Base-by-base conservation (phyloP, 2,113 vertebrate genomes). In the Daubentonia madagascariensis region DNA sequence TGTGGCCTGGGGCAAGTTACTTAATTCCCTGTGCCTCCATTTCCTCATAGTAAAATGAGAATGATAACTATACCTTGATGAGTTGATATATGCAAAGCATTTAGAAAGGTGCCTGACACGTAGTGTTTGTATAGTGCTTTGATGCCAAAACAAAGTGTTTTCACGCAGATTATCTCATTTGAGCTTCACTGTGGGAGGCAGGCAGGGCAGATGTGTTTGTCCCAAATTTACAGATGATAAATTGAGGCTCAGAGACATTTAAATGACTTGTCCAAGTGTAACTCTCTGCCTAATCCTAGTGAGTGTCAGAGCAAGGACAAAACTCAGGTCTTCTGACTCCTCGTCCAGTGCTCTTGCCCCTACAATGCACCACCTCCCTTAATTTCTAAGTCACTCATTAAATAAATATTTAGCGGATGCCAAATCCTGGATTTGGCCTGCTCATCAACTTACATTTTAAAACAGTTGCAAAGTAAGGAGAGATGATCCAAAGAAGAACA, bases 391-490 rank as follows among this genome's bases (percentile, higher is more conserved):
- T 76, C 73, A 73, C 43, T 95, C 91, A 70, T 96, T 86, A 96
- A 88, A 81, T 57, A 90, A 90, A 61, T 75, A 50, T 52, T 78
- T 89, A 83, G 25, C 28, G 3, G 25, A 80, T 50, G 22, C 22
- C 54, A 95, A 67, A 48, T n/a, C 65, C 54, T 73, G 59, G 35
- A 83, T 93, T 68, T 89, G 72, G 78, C 50, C 43, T 11, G 0
- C 20, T 89, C 57, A 79, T 93, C 48, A 86, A 43, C 20, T 92
- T 97, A 81, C 16, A 57, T 93, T 61, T 96, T 91, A 83, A 88
- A 96, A 95, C 52, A 93, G 59, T 76, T 95, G 50, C 67, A 86
- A 70, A 93, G 91, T 54, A 97, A 96, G 89, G 95, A 96, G 73
- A 92, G 73, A 96, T 50, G 85, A 93, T 94, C 54, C 83, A 94